Base-by-base conservation (phyloP, 1,140 invertebrate species). In the Formica exsecta region DNA sequence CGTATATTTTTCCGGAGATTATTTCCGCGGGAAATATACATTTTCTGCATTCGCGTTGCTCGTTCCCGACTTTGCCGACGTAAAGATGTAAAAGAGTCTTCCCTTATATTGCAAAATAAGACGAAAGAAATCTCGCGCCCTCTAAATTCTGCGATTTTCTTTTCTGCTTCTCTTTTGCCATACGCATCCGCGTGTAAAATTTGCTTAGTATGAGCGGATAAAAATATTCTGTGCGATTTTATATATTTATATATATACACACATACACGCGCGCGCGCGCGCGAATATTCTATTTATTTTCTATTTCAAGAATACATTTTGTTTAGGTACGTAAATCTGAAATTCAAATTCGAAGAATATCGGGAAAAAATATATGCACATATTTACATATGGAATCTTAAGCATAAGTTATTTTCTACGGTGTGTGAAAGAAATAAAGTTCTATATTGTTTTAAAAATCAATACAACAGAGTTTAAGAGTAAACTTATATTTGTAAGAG, bases 1-100 rank as follows among this genome's bases (percentile, higher is more conserved):
- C 54, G 68, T 74, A 62, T 74, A 74, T 74, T 74, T 81, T 73
- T 5, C 64, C 48, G 29, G n/a, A 13, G 76, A 79, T 66, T 79
- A 79, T 81, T 41, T 51, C 51, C 65, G 22, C 77, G 65, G 19
- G 25, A 71, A 81, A 73, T 73, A 32, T 32, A 81, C 66, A 73
- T 73, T 81, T 81, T 59, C 66, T 19, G 19, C 44, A 8, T 59
- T 22, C 66, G 19, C 38, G 25, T 6, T 29, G 19, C 19, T n/a
- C 65, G 36, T 41, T 66, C 25, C 25, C 38, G 44, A 79, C 29
- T 57, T 57, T 6, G 22, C 9, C 22, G 22, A 38, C 3, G 32
- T 80, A 83, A 83, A 44, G 54, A 59, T 41, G 77, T 32, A 41
- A 70, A 57, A 44, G 79, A n/a, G 51, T 61, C 54, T 48, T 48